Percentiles rank a stretch among this genome's conserved stretches.
phyloP scores from a whole-genome alignment of 1,140 invertebrate species.

The Pomacea maculata region DNA sequence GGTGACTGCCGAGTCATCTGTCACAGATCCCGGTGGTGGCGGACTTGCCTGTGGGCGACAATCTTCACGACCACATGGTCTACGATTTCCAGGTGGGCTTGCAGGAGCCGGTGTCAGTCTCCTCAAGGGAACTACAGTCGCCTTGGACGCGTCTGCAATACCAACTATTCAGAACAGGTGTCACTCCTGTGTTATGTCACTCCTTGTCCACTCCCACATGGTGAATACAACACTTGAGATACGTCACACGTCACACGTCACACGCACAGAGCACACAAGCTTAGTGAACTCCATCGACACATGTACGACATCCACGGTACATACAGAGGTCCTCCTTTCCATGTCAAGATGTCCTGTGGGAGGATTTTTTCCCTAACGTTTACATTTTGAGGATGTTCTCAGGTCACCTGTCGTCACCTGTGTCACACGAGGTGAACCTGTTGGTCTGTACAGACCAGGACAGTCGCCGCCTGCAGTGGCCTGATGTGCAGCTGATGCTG shows the following conservation, averaged over 20 bases:
- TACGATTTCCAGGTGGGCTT: conserved; percentile 27
- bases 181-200: too few species aligned
- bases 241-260: too few species aligned
- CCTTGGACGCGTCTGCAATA: conserved; percentile 14
- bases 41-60: conserved; percentile 85
- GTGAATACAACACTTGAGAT: too few species aligned
- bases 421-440: neutral
- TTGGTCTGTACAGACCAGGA: conserved; percentile 4
- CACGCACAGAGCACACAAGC: too few species aligned
- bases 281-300: too few species aligned
- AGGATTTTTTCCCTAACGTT: neutral
- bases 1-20: neutral
- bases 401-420: conserved; percentile 14
- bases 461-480: conserved; percentile 5
- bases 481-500: conserved; percentile 14
- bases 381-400: neutral
- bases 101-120: conserved; percentile 14
- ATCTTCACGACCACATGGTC: conserved; percentile 78
- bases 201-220: too few species aligned
- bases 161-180: conserved; percentile 19
- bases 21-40: conserved; percentile 47
- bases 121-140: conserved; percentile 11
- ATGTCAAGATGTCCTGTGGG: too few species aligned
- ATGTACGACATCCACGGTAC: too few species aligned
- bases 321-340: too few species aligned